Evolutionary conservation across 1,140 invertebrate genomes (phyloP), one percentile per base, ranked within the genome.

Genomic region (Hycleus cichorii): DNA sequence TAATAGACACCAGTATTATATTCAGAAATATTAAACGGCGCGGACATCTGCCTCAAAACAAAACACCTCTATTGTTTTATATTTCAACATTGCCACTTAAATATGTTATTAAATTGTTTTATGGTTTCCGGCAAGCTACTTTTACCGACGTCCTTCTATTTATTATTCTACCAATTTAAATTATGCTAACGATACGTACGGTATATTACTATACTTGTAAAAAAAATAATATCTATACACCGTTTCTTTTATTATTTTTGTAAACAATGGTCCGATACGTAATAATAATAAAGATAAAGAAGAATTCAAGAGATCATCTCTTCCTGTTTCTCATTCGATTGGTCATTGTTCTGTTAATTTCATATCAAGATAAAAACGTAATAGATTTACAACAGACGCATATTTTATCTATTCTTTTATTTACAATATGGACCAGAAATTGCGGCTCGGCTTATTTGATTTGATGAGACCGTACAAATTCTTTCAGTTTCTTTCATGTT

Each of bases 21-120:
- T 56, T 57, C 62, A 58, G 56, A 58, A 63, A 62, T 63, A 65
- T 62, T 57, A 61, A 64, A 68, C 58, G 52, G 57, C 45, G 51
- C 62, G 60, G 64, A 64, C 66, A 68, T 66, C 66, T 66, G 66
- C 64, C 60, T 54, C 54, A 63, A 63, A 68, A 64, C 62, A 64
- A 68, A 64, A 59, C 54, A 61, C 57, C 43, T 56, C 68, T 62
- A 70, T 70, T 70, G 69, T 70, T 70, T 69, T 58, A 67, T 61
- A 70, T 70, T 70, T 68, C 68, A 68, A 57, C 66, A 66, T 65
- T 64, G 53, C 65, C 66, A 67, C 67, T 69, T 70, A 69, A 69
- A 70, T 70, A 69, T 70, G 69, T 70, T 70, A 70, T 70, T 70
- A 70, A 70, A 69, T 70, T 70, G 69, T 67, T 70, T 70, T 70